Conservation (phyloP, 2,797 vertebrate species). For the Hydrophis major region DNA sequence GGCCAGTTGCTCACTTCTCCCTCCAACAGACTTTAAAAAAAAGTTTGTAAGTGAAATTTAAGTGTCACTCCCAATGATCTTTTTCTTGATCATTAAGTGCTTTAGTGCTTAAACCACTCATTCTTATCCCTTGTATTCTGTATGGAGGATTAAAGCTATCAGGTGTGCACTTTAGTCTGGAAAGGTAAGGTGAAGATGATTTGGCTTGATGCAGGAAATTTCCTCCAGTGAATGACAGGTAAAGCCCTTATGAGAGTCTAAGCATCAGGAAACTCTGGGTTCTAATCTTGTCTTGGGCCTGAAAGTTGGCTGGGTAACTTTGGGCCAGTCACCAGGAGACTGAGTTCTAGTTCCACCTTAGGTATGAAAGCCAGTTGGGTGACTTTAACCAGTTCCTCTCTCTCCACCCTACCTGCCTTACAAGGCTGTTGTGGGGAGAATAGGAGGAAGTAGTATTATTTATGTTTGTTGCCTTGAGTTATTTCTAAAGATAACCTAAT, state of each 20-base stretch:
- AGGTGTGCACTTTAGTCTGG: neutral
- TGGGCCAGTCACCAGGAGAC: no score
- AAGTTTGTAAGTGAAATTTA: neutral
- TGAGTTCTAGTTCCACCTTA: no score
- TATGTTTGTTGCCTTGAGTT: neutral
- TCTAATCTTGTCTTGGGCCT: no score
- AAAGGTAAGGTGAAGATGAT: neutral
- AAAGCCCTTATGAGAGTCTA: neutral
- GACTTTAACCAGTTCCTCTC: neutral
- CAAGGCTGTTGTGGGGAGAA: neutral
- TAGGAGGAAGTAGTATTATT: neutral
- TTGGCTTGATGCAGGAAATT: neutral
- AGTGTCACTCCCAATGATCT: neutral
- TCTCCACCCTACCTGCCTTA: neutral
- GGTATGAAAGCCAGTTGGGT: no score
- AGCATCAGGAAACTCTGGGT: no score
- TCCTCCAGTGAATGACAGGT: neutral
- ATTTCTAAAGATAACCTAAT: neutral
- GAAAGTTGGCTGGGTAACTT: no score
- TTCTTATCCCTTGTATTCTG: neutral
- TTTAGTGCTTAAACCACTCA: neutral
- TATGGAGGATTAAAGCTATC: neutral
- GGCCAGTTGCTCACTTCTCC: neutral
- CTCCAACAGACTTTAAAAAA: neutral
- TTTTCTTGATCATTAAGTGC: neutral